phyloP scores from a whole-genome alignment of 2,888 invertebrate species.

The Tholera decimalis region DNA sequence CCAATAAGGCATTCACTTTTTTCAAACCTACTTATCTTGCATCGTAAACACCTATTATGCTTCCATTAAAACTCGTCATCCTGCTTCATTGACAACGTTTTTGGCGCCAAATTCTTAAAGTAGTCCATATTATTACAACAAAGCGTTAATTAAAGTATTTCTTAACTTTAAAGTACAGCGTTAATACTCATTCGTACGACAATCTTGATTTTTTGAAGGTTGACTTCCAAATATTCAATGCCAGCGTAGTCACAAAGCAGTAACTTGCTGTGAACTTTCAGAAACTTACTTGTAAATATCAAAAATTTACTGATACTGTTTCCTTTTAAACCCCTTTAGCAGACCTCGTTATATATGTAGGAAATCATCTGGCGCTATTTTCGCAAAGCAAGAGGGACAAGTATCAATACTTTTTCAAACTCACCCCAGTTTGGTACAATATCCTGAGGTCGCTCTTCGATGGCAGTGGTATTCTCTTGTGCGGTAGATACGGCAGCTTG shows the following conservation, averaged over 20 bases:
- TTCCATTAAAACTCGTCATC: constrained; percentile 18
- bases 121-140: constrained; percentile 25
- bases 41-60: constrained; percentile 36
- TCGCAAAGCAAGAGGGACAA: constrained; percentile 29
- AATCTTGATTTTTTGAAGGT: constrained; percentile 66
- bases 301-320: neutral
- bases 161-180: constrained; percentile 39
- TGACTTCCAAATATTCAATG: constrained; percentile 62
- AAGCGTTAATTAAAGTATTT: constrained; percentile 34
- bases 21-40: constrained; percentile 43
- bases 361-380: neutral
- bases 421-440: constrained; percentile 95
- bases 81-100: constrained; percentile 29
- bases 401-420: constrained; percentile 72
- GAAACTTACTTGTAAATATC: constrained; percentile 11
- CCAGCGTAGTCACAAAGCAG: constrained; percentile 54
- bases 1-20: constrained; percentile 62
- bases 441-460: constrained; percentile 91
- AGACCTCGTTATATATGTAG: neutral
- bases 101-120: constrained; percentile 55
- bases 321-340: neutral
- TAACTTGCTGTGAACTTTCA: constrained; percentile 46
- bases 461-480: constrained; percentile 89
- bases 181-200: constrained; percentile 42
- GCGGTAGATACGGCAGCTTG: constrained; percentile 83